A percentile compares a stretch with the other conserved stretches of the same genome.
These are phyloP conservation scores for Apostichopus californicus DNA, from an alignment of 35 echinoderm and acorn worm genomes.

Conservation along the genomic window DNA sequence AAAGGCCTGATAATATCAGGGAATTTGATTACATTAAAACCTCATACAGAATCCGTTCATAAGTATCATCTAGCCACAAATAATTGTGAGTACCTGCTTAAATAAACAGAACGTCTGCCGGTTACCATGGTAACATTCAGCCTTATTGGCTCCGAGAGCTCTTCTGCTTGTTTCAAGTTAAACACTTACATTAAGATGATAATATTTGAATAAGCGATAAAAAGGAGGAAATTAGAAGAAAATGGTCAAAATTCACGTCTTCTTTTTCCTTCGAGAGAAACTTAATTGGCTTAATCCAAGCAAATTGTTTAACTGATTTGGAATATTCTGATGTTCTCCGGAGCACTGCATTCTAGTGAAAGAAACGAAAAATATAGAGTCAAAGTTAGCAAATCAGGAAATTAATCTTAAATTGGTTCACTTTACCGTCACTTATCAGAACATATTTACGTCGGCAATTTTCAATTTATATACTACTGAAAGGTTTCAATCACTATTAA, in stretches of 20 bases:
- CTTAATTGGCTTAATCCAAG: too few relatives aligned
- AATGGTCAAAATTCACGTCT: not conserved
- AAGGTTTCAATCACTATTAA: too few relatives aligned
- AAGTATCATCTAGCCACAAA: not conserved
- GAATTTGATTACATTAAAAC: not conserved
- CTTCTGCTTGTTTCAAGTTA: not conserved
- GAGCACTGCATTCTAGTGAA: too few relatives aligned
- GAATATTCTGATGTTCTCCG: too few relatives aligned
- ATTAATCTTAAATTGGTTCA: too few relatives aligned
- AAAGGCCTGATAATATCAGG: not conserved
- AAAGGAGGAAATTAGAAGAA: not conserved
- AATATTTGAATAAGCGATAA: not conserved
- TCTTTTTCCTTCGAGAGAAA: too few relatives aligned
- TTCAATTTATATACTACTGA: too few relatives aligned
- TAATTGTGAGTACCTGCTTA: not conserved
- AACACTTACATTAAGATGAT: not conserved
- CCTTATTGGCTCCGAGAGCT: not conserved
- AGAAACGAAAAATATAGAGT: too few relatives aligned
- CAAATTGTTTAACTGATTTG: too few relatives aligned
- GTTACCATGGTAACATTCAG: conserved; percentile 9
- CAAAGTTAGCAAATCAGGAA: too few relatives aligned
- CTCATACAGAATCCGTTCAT: not conserved
- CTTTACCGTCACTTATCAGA: too few relatives aligned
- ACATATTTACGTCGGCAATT: too few relatives aligned
- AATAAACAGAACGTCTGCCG: not conserved